phyloP scores from a whole-genome alignment of 2,797 vertebrate species.

The Iguana delicatissima region DNA sequence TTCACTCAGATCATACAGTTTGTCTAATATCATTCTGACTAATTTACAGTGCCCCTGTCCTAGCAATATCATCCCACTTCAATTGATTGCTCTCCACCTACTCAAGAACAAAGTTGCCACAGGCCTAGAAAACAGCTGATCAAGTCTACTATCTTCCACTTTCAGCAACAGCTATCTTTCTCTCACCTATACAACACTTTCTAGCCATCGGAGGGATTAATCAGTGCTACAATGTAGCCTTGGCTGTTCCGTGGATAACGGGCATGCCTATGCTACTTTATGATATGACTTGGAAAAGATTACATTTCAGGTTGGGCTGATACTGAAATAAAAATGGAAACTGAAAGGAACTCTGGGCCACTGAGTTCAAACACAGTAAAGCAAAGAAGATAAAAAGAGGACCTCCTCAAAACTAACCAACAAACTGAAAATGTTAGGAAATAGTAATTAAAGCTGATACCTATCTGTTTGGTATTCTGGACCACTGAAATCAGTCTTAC shows the following conservation, averaged over 20 bases:
- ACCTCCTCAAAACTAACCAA: too few species aligned
- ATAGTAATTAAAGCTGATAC: too few species aligned
- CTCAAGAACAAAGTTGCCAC: neutral
- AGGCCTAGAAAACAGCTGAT: neutral
- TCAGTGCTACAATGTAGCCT: neutral
- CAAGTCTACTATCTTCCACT: neutral
- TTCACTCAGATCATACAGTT: slow-evolving; percentile 4
- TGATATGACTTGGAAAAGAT: neutral
- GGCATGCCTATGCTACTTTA: neutral
- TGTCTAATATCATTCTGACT: neutral
- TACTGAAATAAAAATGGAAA: neutral
- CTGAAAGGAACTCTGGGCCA: neutral
- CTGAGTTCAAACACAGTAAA: neutral
- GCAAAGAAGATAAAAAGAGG: too few species aligned
- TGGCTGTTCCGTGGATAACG: neutral
- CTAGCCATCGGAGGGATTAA: neutral
- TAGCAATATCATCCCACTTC: neutral
- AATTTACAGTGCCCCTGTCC: neutral
- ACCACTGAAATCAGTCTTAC: neutral
- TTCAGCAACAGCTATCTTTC: neutral
- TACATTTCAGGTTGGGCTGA: neutral
- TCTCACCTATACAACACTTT: neutral
- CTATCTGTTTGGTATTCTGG: neutral
- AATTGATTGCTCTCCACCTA: neutral
- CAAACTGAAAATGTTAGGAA: too few species aligned